Evolutionary conservation across 2,888 invertebrate genomes (phyloP), one percentile per base, ranked within the genome.

Genomic region (Cordilura impudica): DNA sequence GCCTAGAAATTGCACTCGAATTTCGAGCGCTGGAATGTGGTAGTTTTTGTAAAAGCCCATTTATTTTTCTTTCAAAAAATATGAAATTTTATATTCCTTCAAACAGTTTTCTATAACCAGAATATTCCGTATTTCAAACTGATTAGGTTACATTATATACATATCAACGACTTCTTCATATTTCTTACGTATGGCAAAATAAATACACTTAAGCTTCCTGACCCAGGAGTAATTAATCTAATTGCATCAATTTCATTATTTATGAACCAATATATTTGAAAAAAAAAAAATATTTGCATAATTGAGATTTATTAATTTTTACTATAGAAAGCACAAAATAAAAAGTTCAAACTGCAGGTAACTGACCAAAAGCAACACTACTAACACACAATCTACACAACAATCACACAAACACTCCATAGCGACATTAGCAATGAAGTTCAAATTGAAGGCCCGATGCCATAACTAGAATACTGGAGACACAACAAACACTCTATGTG

Each of bases 361-460:
- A 54, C 43, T 49, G 23, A 39, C 47, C 26, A 23, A 51, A 23
- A 51, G 19, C 49, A 67, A 63, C 75, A 75, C 79, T 75, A 79
- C 75, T 79, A 79, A 79, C 79, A 79, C 39, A 79, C 54, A 66
- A 66, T 56, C 19, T 45, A 18, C 14, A 12, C 3, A 39, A 47
- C 47, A 47, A 54, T 51, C 29, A 47, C 18, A 23, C 51, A 53
- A 19, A 49, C 14, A 31, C 49, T 60, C 14, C 66, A 23, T 49
- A 35, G 35, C 66, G n/a, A n/a, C 56, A 65, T 70, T 65, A 53
- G 61, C 65, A 73, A 43, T 45, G 45, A 78, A 78, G 56, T 63
- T 47, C 47, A 60, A 70, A 60, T 49, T 75, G 70, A 75, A 78
- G 78, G 78, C 78, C 78, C 65, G 74, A 51, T 70, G 56, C 29